These are phyloP conservation scores for Gymnorhina tibicen DNA, from an alignment of 2,113 vertebrate species.

Conservation along the genomic window DNA sequence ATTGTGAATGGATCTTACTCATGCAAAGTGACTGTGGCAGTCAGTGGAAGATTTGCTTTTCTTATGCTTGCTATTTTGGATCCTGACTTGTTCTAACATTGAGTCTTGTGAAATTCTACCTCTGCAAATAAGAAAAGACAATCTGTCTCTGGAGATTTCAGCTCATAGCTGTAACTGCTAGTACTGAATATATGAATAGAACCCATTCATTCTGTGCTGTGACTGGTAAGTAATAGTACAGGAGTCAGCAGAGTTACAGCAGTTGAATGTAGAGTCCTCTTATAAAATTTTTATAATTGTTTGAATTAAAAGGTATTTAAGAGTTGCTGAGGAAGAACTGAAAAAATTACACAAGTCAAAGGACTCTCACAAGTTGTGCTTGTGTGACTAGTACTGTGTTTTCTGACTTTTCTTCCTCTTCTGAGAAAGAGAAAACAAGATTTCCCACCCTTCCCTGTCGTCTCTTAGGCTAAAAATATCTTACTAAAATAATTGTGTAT, in stretches of 20 bases:
- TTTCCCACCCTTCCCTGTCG: background rate
- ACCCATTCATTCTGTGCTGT: background rate
- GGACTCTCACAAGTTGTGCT: background rate
- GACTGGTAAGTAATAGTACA: background rate
- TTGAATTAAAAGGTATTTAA: background rate
- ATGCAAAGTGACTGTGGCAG: background rate
- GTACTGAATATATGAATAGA: background rate
- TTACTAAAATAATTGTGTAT: background rate
- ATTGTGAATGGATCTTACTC: background rate
- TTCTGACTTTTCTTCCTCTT: background rate
- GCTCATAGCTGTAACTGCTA: background rate
- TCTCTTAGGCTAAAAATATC: background rate
- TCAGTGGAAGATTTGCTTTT: background rate
- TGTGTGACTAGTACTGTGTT: background rate
- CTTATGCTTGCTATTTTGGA: background rate
- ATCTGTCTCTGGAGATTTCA: background rate
- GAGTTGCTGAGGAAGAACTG: background rate
- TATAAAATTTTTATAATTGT: background rate
- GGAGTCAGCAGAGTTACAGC: background rate
- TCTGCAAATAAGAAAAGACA: background rate
- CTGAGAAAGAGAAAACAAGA: background rate
- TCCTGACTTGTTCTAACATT: background rate
- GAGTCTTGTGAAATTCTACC: conserved; percentile 30
- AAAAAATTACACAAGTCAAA: background rate
- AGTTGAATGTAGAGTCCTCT: background rate